Evolutionary conservation across 1,140 invertebrate genomes (phyloP), one percentile per base, ranked within the genome.

Genomic region (Drosophila willistoni): DNA sequence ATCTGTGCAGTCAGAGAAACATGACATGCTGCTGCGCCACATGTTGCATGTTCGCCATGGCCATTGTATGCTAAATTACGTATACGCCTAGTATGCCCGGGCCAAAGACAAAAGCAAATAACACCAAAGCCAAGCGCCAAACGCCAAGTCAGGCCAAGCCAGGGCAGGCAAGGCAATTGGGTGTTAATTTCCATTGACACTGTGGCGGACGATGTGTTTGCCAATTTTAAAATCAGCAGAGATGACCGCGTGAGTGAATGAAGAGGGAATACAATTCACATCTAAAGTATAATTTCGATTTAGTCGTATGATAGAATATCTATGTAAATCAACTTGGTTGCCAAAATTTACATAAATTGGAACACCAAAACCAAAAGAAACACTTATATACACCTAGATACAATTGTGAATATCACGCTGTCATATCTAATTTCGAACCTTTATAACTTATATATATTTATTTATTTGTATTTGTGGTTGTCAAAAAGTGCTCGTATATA

Each of bases 151-250:
- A 29, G 29, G 44, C 44, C 44, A 77, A 68, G 81, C 47, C 65
- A 69, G 54, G 56, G 39, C 74, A 44, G 51, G 63, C 36, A 12
- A 56, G 47, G 63, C 55, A 10, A 47, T 60, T 70, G 77, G 84
- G 84, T 87, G 84, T 87, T 87, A 89, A 87, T 87, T 89, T 89
- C 71, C 84, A 89, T 74, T 87, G 84, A 89, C 84, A 89, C 84
- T 85, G 81, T 29, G 29, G 29, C 29, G 29, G 29, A 64, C 70
- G 71, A 62, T 82, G 79, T 77, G 56, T 51, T 51, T 51, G 44
- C 44, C 44, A 51, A 51, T 51, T 51, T 51, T 12, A 67, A 60
- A 74, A 62, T 56, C 71, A 61, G 17, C 44, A 22, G 56, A 59
- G 56, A 59, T 39, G 56, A 7, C 33, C 9, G 33, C 56, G 56